Conservation (phyloP, 64 coral and sea anemone species). For the Montipora efflorescens region DNA sequence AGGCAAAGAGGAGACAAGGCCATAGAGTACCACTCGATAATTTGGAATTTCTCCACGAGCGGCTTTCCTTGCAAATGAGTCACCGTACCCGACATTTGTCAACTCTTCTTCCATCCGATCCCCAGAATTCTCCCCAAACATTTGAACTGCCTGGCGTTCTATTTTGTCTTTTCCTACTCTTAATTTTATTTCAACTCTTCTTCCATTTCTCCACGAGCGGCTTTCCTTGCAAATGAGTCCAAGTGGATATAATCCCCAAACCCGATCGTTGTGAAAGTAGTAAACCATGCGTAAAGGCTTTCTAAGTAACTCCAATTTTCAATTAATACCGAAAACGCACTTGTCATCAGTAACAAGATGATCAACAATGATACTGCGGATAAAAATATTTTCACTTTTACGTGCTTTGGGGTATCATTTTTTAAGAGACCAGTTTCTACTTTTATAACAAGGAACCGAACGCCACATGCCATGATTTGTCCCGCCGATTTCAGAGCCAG, state of each 20-base stretch:
- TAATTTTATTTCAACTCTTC: too few relatives aligned
- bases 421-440: background rate
- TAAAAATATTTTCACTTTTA: background rate
- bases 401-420: background rate
- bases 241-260: constrained; percentile 23
- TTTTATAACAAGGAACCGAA: background rate
- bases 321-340: background rate
- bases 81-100: too few relatives aligned
- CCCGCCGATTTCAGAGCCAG: constrained; percentile 50
- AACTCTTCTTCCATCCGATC: too few relatives aligned
- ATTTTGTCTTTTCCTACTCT: too few relatives aligned
- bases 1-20: background rate
- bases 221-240: background rate
- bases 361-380: background rate
- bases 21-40: background rate
- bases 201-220: background rate
- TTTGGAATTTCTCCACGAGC: background rate
- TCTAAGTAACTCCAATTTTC: constrained; percentile 10
- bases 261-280: constrained; percentile 18
- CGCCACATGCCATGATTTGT: background rate
- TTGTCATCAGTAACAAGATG: background rate
- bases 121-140: too few relatives aligned
- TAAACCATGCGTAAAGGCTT: constrained; percentile 8
- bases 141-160: too few relatives aligned
- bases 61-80: background rate